Evolutionary conservation across 1,140 invertebrate species (phyloP), one percentile per base, ranked within the genome.

Genomic region (Leptinotarsa texana): DNA sequence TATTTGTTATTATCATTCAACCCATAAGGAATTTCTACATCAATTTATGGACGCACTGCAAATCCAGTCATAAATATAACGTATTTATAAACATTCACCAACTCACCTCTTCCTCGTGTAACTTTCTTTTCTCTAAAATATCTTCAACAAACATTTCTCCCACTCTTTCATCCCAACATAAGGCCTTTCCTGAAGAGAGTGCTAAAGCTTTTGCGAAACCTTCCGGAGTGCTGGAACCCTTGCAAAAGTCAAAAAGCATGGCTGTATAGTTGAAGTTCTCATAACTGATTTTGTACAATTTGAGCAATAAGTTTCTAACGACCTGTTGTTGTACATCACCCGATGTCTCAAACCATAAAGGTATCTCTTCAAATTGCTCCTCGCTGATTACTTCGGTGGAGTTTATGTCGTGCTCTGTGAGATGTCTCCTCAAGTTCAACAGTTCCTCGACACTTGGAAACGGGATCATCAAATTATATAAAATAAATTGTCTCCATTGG

Each of bases 401-500:
- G 1, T 86, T 80, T 1, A 80, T 72, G 81, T 91, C 89, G 17
- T 80, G 78, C 18, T 83, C 83, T 21, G 84, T 80, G 67, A 89
- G 89, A 2, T 80, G 75, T 73, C 85, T 82, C 47, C 87, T 86
- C 4, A 86, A 49, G 24, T 84, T 73, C 22, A 91, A 76, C 27
- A 91, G 79, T 74, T 91, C 87, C 2, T 86, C 82, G 66, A 87
- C 77, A 1, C 79, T 86, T 11, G 90, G 89, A 78, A 86, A 87
- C 22, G 81, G 77, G 15, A 91, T 79, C 69, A 88, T 85, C 15
- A 90, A 81, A 79, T 87, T 88, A 78, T 88, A 89, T 73, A 91
- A 83, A 15, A 91, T 82, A 75, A 91, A 91, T 80, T 91, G 89
- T 79, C 87, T 87, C 90, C 90, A 91, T 80, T 90, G 87, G 13